phyloP scores from a whole-genome alignment of 2,888 invertebrate genomes.

The Cistogaster globosa region DNA sequence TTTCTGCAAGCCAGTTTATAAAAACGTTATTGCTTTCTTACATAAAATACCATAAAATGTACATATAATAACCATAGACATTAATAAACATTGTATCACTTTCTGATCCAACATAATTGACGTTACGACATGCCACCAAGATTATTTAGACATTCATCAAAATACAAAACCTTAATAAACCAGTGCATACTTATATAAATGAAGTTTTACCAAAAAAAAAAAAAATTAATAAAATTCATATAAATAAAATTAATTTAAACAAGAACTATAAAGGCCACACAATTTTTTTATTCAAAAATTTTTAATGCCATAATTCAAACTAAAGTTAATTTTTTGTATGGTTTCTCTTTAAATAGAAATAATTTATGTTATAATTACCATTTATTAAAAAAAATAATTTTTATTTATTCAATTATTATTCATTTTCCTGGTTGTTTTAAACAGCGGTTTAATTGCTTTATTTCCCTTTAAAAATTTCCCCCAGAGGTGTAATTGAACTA shows the following conservation, averaged over 20 bases:
- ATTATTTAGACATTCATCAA: too few species aligned
- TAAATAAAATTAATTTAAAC: conserved; percentile 18
- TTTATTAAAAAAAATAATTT: conserved; percentile 7
- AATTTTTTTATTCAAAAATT: neutral
- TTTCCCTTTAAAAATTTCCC: conserved; percentile 15
- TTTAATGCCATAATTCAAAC: neutral
- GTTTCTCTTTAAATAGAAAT: conserved; percentile 18
- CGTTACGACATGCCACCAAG: too few species aligned
- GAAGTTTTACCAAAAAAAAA: too few species aligned
- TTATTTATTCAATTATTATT: conserved; percentile 35
- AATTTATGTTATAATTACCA: conserved; percentile 32
- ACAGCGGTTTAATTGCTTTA: conserved; percentile 29
- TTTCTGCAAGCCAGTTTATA: too few species aligned
- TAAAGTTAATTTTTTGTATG: conserved; percentile 12
- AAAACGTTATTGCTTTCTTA: too few species aligned
- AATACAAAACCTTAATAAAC: too few species aligned
- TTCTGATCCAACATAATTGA: too few species aligned
- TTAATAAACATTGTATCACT: too few species aligned
- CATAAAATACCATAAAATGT: too few species aligned
- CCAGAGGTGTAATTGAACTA: conserved; percentile 46
- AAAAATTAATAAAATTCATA: neutral
- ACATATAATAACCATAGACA: too few species aligned
- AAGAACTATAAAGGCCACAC: neutral
- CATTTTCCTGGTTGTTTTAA: neutral
- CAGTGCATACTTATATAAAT: too few species aligned